These are phyloP conservation scores for Diarsia rubi DNA, from an alignment of 2,888 invertebrate genomes.

Conservation along the genomic window DNA sequence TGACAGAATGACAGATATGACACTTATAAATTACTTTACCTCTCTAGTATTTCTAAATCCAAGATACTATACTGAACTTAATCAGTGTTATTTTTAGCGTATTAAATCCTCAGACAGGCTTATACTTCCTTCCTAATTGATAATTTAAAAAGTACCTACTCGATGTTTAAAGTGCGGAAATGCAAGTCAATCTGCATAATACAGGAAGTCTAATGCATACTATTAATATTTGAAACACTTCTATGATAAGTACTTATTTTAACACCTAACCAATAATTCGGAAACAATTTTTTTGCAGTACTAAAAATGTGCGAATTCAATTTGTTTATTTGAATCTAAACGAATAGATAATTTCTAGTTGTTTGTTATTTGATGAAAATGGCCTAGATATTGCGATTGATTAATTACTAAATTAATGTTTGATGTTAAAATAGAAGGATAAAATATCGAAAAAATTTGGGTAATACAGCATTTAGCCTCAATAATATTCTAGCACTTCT, in stretches of 20 bases:
- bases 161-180: slow-evolving; percentile 4
- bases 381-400: too few relatives aligned
- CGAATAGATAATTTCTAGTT: neutral
- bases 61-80: neutral
- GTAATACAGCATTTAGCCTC: too few relatives aligned
- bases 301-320: neutral
- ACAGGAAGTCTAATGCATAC: too few relatives aligned
- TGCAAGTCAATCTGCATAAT: neutral
- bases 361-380: neutral
- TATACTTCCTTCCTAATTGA: slow-evolving; percentile 6
- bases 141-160: neutral
- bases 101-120: neutral
- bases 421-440: too few relatives aligned
- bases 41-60: neutral
- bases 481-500: too few relatives aligned
- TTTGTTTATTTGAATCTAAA: neutral
- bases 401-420: too few relatives aligned
- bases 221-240: neutral
- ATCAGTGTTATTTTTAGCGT: neutral
- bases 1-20: neutral
- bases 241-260: neutral
- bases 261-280: neutral
- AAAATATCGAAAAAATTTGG: too few relatives aligned
- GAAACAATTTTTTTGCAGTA: neutral
- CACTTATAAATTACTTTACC: neutral